Evolutionary conservation across 2,113 vertebrate genomes (phyloP).

Genomic region (Vulpes lagopus): DNA sequence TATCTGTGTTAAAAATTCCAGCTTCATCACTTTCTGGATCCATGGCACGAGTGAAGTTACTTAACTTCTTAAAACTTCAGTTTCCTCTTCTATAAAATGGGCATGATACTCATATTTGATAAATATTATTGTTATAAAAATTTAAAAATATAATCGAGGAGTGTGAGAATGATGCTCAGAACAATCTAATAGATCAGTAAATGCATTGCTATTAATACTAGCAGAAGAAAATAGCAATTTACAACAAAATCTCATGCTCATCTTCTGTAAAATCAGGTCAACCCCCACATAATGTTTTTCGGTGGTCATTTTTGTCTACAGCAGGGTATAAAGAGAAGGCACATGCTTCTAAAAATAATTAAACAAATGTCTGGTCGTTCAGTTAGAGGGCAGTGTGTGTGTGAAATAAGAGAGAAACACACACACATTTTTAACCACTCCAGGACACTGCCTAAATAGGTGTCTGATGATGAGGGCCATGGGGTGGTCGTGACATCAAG

Average conservation of each 20-base stretch:
- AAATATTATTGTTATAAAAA: background rate
- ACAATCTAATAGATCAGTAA: background rate
- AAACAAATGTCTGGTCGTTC: background rate
- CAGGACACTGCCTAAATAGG: background rate
- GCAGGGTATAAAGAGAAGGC: background rate
- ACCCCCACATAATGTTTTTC: background rate
- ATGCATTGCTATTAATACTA: background rate
- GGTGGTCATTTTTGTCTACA: background rate
- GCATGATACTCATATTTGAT: background rate
- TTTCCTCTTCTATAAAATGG: background rate
- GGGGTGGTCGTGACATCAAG: background rate
- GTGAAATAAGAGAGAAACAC: background rate
- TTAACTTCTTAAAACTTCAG: background rate
- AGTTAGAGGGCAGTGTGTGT: background rate
- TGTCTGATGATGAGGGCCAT: background rate
- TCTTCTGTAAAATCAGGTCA: background rate
- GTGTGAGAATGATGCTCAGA: background rate
- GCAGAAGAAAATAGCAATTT: background rate
- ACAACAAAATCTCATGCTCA: background rate
- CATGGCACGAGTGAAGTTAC: background rate
- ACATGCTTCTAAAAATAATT: conserved; percentile 9
- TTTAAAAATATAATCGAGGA: background rate
- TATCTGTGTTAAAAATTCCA: background rate
- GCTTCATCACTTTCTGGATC: background rate
- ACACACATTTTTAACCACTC: background rate